Evolutionary conservation across 2,797 vertebrate genomes (phyloP), one percentile per base, ranked within the genome.

Genomic region (Bovichtus diacanthus): DNA sequence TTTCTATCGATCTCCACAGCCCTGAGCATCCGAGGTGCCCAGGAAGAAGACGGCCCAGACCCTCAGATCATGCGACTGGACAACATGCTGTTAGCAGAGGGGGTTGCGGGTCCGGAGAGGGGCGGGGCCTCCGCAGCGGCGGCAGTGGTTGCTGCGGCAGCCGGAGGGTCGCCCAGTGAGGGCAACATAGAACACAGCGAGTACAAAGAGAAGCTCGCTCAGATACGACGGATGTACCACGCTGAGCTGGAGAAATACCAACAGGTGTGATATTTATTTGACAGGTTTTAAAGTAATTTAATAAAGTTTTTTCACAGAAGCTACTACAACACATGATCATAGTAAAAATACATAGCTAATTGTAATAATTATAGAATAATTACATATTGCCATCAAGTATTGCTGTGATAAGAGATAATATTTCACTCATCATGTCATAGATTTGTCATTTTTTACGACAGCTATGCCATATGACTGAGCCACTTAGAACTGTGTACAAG

Each of bases 41-140:
- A 93, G 71, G 92, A 95, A n/a, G 94, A 95, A 74, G 92, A 93
- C 12, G 89, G 90, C 59, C 93, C 93, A 0, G 91, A 94, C 54
- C 86, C 94, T 74, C 94, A 96, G 68, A 80, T 95, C 83, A 85
- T 93, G 93, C 84, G 93, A 38, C 88, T 95, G 88, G 94, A 95
- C 82, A 95, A 94, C 92, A 95, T 95, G 94, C 89, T 96, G 88
- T 88, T 95, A 89, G 96, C 95, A 0, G 94, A 95, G 85, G 96
- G 94, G 4, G 86, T 95, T 34, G 94, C 93, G 7, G 94, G 93
- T 72, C 94, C 89, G 0, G 95, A 95, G 91, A 95, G 92, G 82
- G 92, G 89, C 73, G 92, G 90, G 78, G 91, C 91, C 77, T 93
- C 93, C 78, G 93, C 92, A 58, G 86, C 85, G 0, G 93, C 88